Conservation (phyloP, 2,797 vertebrate genomes). For the Lophotriccus pileatus region DNA sequence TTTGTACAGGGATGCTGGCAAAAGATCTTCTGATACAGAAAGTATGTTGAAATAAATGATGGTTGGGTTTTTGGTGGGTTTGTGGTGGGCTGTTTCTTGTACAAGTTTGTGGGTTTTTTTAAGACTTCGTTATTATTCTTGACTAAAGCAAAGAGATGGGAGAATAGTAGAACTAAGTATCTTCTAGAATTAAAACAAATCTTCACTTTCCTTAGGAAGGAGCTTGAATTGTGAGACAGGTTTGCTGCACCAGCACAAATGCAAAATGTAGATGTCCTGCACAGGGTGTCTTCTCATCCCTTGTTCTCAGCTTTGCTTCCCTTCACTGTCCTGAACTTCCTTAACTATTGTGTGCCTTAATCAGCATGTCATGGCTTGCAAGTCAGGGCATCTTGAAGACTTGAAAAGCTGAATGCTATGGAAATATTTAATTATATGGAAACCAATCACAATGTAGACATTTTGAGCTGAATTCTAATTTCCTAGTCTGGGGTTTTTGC, state of each 20-base stretch:
- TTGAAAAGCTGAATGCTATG: not conserved
- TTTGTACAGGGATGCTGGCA: not conserved
- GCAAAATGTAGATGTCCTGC: not conserved
- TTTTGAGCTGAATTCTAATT: not conserved
- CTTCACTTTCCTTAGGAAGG: not conserved
- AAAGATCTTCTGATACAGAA: not conserved
- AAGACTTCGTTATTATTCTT: not conserved
- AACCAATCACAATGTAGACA: not conserved
- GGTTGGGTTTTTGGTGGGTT: not conserved
- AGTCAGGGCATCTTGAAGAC: not conserved
- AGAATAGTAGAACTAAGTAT: not conserved
- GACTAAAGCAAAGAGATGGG: not conserved
- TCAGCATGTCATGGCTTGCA: not conserved
- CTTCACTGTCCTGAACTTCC: not conserved
- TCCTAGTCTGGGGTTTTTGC: not conserved
- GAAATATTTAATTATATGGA: not conserved
- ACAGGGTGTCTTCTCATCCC: not conserved
- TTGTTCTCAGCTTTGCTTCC: not conserved
- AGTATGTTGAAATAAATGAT: not conserved
- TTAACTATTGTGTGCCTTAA: not conserved
- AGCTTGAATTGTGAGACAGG: not conserved
- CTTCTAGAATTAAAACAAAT: not conserved
- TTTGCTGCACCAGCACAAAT: not conserved
- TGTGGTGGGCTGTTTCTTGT: not conserved
- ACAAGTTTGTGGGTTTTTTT: not conserved